Evolutionary conservation across 2,888 invertebrate genomes (phyloP), one percentile per base, ranked within the genome.

Genomic region (Orgyia antiqua): DNA sequence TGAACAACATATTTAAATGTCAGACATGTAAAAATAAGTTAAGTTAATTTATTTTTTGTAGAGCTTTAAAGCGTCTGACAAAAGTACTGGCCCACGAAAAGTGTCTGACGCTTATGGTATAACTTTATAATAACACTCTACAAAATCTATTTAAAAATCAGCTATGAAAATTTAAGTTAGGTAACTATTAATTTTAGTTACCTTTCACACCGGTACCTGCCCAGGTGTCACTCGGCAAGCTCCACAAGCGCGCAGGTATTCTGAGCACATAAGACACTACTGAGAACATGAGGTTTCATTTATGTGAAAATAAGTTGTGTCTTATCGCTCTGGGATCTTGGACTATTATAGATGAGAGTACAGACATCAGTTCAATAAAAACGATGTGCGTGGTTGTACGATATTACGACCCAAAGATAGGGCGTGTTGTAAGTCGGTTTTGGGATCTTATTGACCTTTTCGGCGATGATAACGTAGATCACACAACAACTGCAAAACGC

Each of bases 311-410:
- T 21, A 21, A 21, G 15, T 15, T 15, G 15, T 15, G 15, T 15
- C 15, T 15, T 15, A 15, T 4, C 15, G 15, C 15, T 15, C 15
- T 15, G 20, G 20, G 9, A 6, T 9, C 9, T 20, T 6, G 15
- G 15, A 15, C 15, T 15, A 15, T 15, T 15, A 15, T n/a, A 17
- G 29, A 45, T 19, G 39, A 42, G 29, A 36, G 36, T 2, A 36
- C 39, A 10, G 39, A 39, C 20, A 27, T 36, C 10, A 29, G 29
- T n/a, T 12, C 18, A n/a, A 20, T 33, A 21, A 42, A 42, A 19
- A 33, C 29, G 9, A 11, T 36, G 20, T 11, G 15, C 27, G 26
- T 42, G 10, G 33, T 34, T 21, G 24, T 37, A 12, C 24, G 29
- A 24, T 37, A 37, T n/a, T 31, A 7, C 27, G 26, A 27, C 15